Conservation (phyloP, 2,113 vertebrate genomes). For the Cyprinodon brontotheroides region DNA sequence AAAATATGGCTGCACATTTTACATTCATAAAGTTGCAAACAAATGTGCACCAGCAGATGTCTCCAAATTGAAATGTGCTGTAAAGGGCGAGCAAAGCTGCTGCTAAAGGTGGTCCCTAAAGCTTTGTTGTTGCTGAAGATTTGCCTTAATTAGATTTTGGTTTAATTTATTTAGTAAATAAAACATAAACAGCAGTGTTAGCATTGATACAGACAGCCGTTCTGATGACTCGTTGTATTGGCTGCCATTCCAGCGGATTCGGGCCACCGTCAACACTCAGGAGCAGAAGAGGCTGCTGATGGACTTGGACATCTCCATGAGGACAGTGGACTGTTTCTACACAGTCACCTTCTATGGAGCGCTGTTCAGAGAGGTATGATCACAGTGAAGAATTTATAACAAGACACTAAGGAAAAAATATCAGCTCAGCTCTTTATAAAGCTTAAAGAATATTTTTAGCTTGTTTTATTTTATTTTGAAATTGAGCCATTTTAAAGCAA, state of each 20-base stretch:
- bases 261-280: conserved; percentile 95
- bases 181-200: no score
- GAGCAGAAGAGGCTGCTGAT: conserved; percentile 96
- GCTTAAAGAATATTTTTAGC: background rate
- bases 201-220: background rate
- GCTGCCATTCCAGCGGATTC: conserved; percentile 82
- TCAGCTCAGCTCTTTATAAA: background rate
- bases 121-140: background rate
- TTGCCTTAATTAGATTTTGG: background rate
- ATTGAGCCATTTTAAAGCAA: no score
- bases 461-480: background rate
- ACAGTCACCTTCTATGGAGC: conserved; percentile 96
- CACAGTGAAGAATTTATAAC: background rate
- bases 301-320: conserved; percentile 97
- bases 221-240: background rate
- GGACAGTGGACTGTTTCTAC: conserved; percentile 94
- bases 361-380: conserved; percentile 91
- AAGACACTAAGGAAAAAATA: background rate
- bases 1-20: background rate
- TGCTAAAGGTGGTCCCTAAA: background rate
- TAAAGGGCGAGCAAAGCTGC: background rate
- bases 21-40: background rate
- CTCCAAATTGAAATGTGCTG: background rate
- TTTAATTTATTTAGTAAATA: background rate
- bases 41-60: no score